Base-by-base conservation (phyloP, 2,113 vertebrate species). In the Corythaixoides concolor region DNA sequence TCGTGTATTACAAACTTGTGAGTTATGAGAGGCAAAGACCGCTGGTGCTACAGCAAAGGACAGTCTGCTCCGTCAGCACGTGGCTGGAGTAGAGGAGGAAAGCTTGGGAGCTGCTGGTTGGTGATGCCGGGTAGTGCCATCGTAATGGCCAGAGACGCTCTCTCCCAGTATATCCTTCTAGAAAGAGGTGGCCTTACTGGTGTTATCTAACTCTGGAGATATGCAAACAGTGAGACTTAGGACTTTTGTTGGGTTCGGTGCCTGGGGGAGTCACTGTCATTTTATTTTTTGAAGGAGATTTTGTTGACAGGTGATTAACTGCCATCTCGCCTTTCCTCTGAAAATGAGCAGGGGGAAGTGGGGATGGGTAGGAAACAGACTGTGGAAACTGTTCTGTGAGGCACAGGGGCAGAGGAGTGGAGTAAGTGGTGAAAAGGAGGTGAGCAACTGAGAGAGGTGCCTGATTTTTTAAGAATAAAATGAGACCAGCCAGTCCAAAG, bases 121-220 rank as follows among this genome's bases (percentile, higher is more conserved):
- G 13, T 0, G 1, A 6, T 85, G 76, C 64, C 0, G 3, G 9
- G 19, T 35, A 3, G 27, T 83, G 80, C 63, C 11, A 15, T 50
- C 0, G 0, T 35, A 35, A 18, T 5, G 23, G 14, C 49, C 33
- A 35, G 63, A 30, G 39, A 11, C 50, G 15, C 28, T 63, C 23
- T 26, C 8, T 75, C 1, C 2, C 4, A 2, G 1, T 15, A 1
- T 0, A 0, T 37, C 11, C 45, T 35, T 74, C 12, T n/a, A 16
- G 43, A 59, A 37, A 1, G 47, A 41, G 28, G 10, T 68, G 33
- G 20, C 18, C 43, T 53, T 53, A 24, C 49, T 1, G 1, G 21
- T 18, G 18, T 47, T 52, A 14, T 11, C 18, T n/a, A 59, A 16
- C 39, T 37, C 33, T 14, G 49, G 23, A 59, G 28, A n/a, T 49